Base-by-base conservation (phyloP, 35 echinoderm and acorn worm species). In the Diadema setosum region DNA sequence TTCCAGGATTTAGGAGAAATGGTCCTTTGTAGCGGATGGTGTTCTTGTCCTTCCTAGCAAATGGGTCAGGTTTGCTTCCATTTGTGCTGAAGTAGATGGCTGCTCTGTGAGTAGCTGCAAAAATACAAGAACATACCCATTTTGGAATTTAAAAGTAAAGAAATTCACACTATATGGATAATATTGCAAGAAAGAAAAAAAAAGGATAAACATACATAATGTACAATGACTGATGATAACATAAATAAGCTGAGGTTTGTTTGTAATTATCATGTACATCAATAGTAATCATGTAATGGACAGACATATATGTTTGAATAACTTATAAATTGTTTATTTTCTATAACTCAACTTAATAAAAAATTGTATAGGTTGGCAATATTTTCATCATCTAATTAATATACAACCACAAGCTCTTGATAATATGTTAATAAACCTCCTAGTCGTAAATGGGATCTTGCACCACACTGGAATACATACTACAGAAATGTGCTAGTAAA, bases 1-100 rank as follows among this genome's bases (percentile, higher is more conserved):
- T 98, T 6, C 96, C 96, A n/a, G 90, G 74, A 25, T 98, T 98
- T 3, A 98, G 82, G 3, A 94, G 88, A 55, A 98, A 98, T 12
- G 96, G 96, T 82, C 96, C 96, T 60, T 98, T 98, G 61, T 98
- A 98, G 17, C 91, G 87, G 44, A 98, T 94, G 3, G 96, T 98
- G 24, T 46, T 90, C 84, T 97, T 97, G 45, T 92, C 91, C 39
- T 70, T 81, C 36, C 74, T 89, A 14, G 45, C 65, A 56, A 85
- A 98, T 0, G 96, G 96, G 65, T 91, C 89, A 27, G 96, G 96
- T 65, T 91, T 91, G 26, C 75, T 91, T 14, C 96, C 92, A 82
- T 98, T 98, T 29, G 96, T 91, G 36, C 92, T 89, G 65, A 94
- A 91, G 44, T 94, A 98, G 14, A 98, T 83, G 6, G 70, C 52